Percentiles rank a stretch among this genome's conserved stretches.
Conservation (phyloP, 1,140 invertebrate species). For the Onthophagus taurus region DNA sequence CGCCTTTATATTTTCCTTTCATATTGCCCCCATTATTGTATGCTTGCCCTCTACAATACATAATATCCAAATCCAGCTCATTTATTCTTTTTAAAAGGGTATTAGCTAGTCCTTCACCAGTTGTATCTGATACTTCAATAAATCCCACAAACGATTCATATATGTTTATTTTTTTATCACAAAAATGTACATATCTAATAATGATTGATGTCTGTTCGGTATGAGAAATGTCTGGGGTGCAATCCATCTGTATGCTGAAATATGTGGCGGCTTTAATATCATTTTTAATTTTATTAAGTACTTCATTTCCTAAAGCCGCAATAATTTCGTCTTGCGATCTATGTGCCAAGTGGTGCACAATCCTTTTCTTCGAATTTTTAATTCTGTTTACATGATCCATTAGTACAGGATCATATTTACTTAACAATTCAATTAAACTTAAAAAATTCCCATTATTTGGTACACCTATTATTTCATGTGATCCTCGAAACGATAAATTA, state of each 20-base stretch:
- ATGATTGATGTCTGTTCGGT: conserved; percentile 11
- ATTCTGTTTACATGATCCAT: no score
- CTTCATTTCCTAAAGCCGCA: no score
- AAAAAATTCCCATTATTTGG: no score
- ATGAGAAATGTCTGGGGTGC: conserved; percentile 9
- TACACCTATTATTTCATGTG: no score
- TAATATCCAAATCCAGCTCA: not conserved
- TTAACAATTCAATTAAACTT: no score
- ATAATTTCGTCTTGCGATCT: no score
- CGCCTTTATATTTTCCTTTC: conserved; percentile 6
- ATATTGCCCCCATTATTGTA: conserved; percentile 11
- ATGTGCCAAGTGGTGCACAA: no score
- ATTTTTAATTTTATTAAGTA: no score
- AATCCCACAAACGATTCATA: not conserved
- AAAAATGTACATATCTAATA: conserved; percentile 6
- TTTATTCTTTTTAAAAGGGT: not conserved
- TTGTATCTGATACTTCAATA: not conserved
- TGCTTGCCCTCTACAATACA: conserved; percentile 8
- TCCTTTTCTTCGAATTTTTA: no score
- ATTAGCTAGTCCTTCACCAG: not conserved
- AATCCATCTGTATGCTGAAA: conserved; percentile 10
- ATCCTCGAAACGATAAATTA: no score
- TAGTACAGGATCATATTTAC: no score
- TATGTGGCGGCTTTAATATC: conserved; percentile 5
- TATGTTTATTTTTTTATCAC: conserved; percentile 2